Evolutionary conservation across 64 coral and sea anemone genomes (phyloP).

Genomic region (Actinia tenebrosa): DNA sequence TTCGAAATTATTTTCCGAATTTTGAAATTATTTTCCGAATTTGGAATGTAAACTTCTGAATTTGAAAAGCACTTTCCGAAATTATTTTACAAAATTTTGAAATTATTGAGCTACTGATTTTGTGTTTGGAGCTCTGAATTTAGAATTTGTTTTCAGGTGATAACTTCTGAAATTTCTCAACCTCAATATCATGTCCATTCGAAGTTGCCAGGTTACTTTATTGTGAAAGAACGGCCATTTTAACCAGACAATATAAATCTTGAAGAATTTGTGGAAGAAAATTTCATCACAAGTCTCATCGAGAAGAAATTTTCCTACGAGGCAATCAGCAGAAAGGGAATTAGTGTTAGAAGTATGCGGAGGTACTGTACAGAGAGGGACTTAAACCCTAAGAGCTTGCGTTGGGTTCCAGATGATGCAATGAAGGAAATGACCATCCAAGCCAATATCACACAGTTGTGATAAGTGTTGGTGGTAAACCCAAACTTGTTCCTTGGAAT

Average conservation of each 20-base stretch:
- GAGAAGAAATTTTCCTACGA: not conserved
- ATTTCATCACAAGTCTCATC: not conserved
- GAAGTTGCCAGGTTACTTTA: not conserved
- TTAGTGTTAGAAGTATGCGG: not conserved
- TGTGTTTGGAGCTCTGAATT: not conserved
- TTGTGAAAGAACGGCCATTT: not conserved
- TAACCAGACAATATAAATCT: not conserved
- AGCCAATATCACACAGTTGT: not conserved
- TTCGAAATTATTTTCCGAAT: too few species aligned
- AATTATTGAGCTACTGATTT: not conserved
- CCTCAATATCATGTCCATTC: not conserved
- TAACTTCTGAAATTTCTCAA: not conserved
- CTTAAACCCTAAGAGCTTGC: slow-evolving; percentile 2
- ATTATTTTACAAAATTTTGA: not conserved
- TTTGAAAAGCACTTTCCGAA: not conserved
- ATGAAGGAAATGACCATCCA: not conserved
- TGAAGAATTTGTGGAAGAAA: not conserved
- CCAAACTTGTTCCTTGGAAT: too few species aligned
- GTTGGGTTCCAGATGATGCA: not conserved
- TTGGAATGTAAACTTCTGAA: too few species aligned
- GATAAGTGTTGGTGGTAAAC: too few species aligned
- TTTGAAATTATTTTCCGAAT: not conserved
- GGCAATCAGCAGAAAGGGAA: not conserved
- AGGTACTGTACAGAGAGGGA: not conserved
- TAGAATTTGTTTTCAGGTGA: not conserved